phyloP scores from a whole-genome alignment of 2,113 vertebrate genomes.

The Hoplias malabaricus region DNA sequence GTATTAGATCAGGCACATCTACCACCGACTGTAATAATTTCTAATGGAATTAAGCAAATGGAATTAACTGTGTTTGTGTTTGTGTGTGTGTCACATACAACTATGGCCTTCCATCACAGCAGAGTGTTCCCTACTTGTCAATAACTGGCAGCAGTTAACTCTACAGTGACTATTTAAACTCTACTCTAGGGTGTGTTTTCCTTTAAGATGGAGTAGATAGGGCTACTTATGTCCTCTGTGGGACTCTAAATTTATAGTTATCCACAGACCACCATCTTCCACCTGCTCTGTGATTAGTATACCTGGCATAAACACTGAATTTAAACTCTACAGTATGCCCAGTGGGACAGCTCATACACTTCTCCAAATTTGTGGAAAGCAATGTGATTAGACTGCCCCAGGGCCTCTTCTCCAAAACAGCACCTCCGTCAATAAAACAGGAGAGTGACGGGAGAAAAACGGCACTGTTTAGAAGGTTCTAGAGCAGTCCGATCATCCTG shows the following conservation, averaged over 20 bases:
- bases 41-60: neutral
- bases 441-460: neutral
- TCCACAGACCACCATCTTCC: neutral
- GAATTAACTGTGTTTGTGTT: neutral
- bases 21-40: neutral
- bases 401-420: slow-evolving; percentile 17
- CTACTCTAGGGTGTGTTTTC: neutral
- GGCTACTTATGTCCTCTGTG: neutral
- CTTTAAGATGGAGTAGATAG: neutral
- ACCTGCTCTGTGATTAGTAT: neutral
- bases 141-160: neutral
- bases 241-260: neutral
- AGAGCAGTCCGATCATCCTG: neutral
- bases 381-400: slow-evolving; percentile 4
- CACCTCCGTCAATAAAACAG: slow-evolving; percentile 22
- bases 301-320: neutral
- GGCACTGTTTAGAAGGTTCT: neutral
- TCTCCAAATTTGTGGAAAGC: neutral
- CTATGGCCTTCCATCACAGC: neutral
- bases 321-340: neutral
- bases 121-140: neutral
- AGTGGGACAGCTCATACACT: slow-evolving; percentile 7
- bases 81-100: neutral
- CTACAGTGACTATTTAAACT: neutral
- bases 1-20: neutral